Evolutionary conservation across 2,888 invertebrate genomes (phyloP), one percentile per base, ranked within the genome.

Genomic region (Melanostoma mellinum): DNA sequence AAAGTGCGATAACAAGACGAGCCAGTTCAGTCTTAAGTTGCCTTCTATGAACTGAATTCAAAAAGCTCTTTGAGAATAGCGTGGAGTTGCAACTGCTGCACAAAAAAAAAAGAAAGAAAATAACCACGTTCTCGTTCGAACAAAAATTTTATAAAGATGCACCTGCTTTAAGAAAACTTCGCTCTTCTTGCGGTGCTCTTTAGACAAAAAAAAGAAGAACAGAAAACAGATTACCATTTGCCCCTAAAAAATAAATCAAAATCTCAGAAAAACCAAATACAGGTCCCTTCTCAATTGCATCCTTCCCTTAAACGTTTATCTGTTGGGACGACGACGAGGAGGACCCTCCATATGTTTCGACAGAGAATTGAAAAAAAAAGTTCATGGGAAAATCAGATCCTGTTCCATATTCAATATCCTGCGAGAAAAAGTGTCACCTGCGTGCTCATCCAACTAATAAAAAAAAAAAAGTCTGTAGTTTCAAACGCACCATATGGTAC

Each of bases 311-410:
- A 55, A 55, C 32, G 67, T 30, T n/a, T 68, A 50, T 65, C 38
- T 72, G 4, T 10, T 35, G 42, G 6, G 60, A 20, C 20, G 20
- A 20, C 20, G 20, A 20, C 20, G 20, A 20, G 20, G 20, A 20
- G 20, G 20, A 52, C 76, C 75, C 67, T 76, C 72, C 81, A 76
- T 72, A 81, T 81, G 81, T 38, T 67, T 61, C 44, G 4, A 35
- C 33, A 42, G 4, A 58, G 9, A 38, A 40, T 46, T n/a, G 10
- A 20, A 46, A 56, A 35, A 67, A 56, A 73, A 75, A 71, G 63
- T 67, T 48, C 81, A 67, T 81, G 81, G 76, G 81, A 81, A 81
- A 76, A 81, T 81, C 81, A 76, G 81, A 81, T 81, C 80, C 76
- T 76, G 72, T 81, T 81, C 76, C 76, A 81, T 60, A 56, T 61